These are phyloP conservation scores for Himantopus leucocephalus DNA, from an alignment of 2,113 vertebrate genomes.

Conservation along the genomic window DNA sequence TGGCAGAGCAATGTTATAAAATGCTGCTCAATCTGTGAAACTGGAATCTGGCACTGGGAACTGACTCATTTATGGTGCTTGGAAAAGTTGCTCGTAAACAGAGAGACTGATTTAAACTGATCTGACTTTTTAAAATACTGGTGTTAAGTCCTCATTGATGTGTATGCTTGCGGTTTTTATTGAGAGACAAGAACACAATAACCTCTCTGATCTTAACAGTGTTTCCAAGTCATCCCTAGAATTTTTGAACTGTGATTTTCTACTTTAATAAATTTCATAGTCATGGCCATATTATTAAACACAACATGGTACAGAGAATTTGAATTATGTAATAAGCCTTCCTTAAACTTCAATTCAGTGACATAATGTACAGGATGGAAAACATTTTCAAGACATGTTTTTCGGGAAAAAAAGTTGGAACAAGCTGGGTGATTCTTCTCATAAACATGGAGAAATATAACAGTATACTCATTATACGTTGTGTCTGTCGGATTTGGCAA, in stretches of 20 bases:
- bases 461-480: fast-evolving
- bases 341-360: not conserved
- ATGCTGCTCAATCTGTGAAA: not conserved
- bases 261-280: not conserved
- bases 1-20: not conserved
- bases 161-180: not conserved
- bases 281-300: not conserved
- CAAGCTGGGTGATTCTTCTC: not conserved
- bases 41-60: not conserved
- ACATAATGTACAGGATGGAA: not conserved
- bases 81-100: not conserved
- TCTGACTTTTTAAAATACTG: not conserved
- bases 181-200: not conserved
- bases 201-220: not conserved
- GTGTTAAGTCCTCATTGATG: not conserved
- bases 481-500: not conserved
- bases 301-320: not conserved
- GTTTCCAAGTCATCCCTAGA: not conserved
- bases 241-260: not conserved
- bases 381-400: not conserved
- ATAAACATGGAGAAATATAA: not conserved
- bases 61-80: not conserved
- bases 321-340: not conserved
- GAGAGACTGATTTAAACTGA: not conserved
- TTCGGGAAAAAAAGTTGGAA: not conserved